phyloP scores from a whole-genome alignment of 2,113 vertebrate genomes.

The Nestor notabilis region DNA sequence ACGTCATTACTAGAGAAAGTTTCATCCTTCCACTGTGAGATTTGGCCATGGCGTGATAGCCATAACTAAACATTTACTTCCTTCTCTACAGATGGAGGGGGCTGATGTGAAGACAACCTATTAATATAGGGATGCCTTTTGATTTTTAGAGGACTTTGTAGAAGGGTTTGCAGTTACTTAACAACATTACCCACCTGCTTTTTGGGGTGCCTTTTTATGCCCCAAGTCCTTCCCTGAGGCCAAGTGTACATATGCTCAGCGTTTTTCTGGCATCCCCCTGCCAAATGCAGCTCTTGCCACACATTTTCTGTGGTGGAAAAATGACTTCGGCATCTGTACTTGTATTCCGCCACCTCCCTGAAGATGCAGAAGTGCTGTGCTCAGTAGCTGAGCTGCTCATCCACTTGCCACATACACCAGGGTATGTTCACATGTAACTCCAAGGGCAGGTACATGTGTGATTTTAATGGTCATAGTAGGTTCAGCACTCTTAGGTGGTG shows the following conservation, averaged over 20 bases:
- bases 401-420: fast-evolving
- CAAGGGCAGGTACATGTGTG: fast-evolving
- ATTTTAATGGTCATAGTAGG: no score
- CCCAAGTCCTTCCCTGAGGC: neutral
- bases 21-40: neutral
- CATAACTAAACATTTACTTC: neutral
- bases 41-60: neutral
- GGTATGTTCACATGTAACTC: neutral
- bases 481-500: neutral
- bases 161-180: neutral
- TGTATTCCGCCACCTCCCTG: neutral
- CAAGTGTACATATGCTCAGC: neutral
- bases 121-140: neutral
- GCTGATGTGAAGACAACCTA: neutral
- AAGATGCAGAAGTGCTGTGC: neutral
- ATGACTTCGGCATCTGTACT: neutral
- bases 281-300: neutral
- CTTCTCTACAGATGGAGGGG: neutral
- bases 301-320: neutral
- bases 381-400: neutral
- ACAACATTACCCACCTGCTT: neutral
- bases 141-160: neutral
- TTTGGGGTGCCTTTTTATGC: neutral
- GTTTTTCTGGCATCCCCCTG: neutral
- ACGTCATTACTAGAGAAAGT: neutral